Evolutionary conservation across 2,113 vertebrate genomes (phyloP).

Genomic region (Poeciliopsis turrubarensis): DNA sequence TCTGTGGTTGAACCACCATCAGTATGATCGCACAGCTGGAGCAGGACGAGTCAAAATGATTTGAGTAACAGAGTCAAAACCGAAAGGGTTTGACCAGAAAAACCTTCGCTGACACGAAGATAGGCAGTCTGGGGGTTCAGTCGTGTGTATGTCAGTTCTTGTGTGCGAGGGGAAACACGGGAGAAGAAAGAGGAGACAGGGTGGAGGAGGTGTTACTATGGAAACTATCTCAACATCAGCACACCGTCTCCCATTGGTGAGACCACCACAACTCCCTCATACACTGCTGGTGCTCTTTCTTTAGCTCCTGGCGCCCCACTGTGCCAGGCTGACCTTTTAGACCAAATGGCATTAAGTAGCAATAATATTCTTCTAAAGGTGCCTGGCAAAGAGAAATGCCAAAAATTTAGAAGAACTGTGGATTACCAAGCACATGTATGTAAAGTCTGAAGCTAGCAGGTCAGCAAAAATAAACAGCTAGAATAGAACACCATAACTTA

Average conservation of each 20-base stretch:
- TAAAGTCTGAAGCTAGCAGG: neutral
- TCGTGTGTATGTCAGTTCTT: constrained; percentile 28
- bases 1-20: constrained; percentile 11
- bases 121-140: constrained; percentile 27
- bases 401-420: constrained; percentile 5
- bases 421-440: neutral
- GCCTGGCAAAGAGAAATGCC: constrained; percentile 8
- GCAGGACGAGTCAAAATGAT: constrained; percentile 40
- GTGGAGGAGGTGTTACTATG: constrained; percentile 69
- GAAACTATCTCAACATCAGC: constrained; percentile 75
- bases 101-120: neutral
- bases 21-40: constrained; percentile 31
- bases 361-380: constrained; percentile 38
- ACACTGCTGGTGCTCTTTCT: neutral
- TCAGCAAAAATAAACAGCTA: neutral
- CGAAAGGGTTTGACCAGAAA: constrained; percentile 20
- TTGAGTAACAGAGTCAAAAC: constrained; percentile 33
- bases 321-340: constrained; percentile 62
- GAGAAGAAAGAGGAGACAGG: constrained; percentile 27
- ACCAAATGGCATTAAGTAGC: constrained; percentile 66
- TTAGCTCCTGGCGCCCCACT: neutral
- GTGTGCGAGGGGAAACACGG: constrained; percentile 32
- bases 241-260: constrained; percentile 58
- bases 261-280: constrained; percentile 10
- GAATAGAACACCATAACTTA: neutral